Evolutionary conservation across 2,113 vertebrate species (phyloP).

Genomic region (Cercopithecus mona): DNA sequence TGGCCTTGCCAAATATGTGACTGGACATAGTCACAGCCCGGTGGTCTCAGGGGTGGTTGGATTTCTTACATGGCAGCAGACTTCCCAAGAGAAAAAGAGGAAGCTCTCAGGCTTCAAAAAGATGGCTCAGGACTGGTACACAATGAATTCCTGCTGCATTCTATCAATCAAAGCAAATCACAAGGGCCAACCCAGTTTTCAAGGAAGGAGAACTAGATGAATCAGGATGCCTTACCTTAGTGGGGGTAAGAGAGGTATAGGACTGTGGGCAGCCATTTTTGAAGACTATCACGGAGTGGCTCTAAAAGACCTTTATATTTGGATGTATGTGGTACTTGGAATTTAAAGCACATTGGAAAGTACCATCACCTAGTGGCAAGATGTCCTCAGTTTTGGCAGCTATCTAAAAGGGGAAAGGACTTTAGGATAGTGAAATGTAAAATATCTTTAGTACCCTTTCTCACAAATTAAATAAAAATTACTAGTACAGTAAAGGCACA

Average conservation of each 20-base stretch:
- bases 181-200: neutral
- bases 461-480: slow-evolving; percentile 45
- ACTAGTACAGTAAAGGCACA: neutral
- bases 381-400: neutral
- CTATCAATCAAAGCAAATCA: neutral
- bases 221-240: neutral
- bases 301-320: neutral
- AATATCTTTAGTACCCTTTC: neutral
- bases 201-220: neutral
- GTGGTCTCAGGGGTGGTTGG: neutral
- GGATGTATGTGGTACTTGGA: neutral
- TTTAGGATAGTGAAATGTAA: neutral
- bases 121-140: neutral
- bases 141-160: neutral
- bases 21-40: neutral
- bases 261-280: neutral
- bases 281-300: neutral
- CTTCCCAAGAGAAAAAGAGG: neutral
- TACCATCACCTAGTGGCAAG: neutral
- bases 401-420: neutral
- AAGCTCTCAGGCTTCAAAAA: neutral
- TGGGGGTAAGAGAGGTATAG: neutral
- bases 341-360: neutral
- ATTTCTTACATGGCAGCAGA: neutral
- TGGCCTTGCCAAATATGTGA: neutral